These are phyloP conservation scores for Hymenopus coronatus DNA, from an alignment of 2,888 invertebrate species.

Conservation along the genomic window DNA sequence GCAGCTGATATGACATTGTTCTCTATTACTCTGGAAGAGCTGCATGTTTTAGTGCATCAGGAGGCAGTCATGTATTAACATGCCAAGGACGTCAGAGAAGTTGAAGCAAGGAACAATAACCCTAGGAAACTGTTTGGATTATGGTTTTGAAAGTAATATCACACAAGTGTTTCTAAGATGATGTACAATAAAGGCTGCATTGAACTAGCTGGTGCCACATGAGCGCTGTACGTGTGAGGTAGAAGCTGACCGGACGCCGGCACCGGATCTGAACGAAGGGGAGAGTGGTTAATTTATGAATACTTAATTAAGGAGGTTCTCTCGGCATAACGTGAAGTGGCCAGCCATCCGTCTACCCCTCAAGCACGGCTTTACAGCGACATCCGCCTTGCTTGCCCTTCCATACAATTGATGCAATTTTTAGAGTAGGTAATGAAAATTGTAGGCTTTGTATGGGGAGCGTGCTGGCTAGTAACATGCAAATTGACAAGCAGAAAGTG, in stretches of 20 bases:
- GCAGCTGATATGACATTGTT: too few species aligned
- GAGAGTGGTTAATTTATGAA: conserved; percentile 18
- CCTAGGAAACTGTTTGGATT: too few species aligned
- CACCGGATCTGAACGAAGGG: not conserved
- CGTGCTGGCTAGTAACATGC: too few species aligned
- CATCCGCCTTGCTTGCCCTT: not conserved
- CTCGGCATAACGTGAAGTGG: not conserved
- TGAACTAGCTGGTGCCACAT: not conserved
- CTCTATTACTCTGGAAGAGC: too few species aligned
- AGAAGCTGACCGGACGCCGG: conserved; percentile 13
- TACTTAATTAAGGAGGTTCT: conserved; percentile 7
- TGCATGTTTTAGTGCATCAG: too few species aligned
- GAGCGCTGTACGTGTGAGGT: not conserved
- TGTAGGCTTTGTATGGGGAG: not conserved
- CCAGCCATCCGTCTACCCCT: not conserved
- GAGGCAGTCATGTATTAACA: too few species aligned
- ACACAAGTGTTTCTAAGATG: too few species aligned
- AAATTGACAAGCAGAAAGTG: not conserved
- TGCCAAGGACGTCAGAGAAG: too few species aligned
- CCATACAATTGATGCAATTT: not conserved
- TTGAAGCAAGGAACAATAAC: too few species aligned
- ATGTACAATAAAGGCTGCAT: too few species aligned
- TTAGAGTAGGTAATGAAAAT: not conserved
- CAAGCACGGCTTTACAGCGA: not conserved
- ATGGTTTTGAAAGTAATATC: too few species aligned